Conservation (phyloP, 1,140 invertebrate species). For the Kradibia gibbosae region DNA sequence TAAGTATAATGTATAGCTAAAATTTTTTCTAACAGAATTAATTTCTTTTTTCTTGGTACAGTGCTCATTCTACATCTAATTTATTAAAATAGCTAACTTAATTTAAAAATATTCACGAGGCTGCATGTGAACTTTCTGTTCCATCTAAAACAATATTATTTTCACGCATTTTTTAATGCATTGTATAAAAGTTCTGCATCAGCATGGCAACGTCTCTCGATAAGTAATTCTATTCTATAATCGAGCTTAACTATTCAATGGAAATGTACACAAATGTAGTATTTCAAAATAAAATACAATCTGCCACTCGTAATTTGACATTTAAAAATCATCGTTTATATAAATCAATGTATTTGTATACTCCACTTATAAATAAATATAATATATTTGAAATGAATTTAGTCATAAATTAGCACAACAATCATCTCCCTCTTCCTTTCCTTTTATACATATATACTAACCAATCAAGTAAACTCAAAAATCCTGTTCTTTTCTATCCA, state of each 20-base stretch:
- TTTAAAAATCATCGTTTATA: slow-evolving; percentile 3
- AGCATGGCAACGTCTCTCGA: background rate
- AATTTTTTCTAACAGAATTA: too few species aligned
- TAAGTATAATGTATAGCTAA: too few species aligned
- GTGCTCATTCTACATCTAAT: too few species aligned
- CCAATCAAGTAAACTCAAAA: slow-evolving; percentile 4
- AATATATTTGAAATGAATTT: slow-evolving; percentile 24
- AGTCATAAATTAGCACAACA: slow-evolving; percentile 27
- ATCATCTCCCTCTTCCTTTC: background rate
- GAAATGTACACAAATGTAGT: slow-evolving; percentile 1
- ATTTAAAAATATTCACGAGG: too few species aligned
- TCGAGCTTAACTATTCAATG: background rate
- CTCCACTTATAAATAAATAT: slow-evolving; percentile 12
- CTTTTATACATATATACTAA: slow-evolving; percentile 6
- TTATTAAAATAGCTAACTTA: too few species aligned
- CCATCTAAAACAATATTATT: too few species aligned
- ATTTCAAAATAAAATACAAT: slow-evolving; percentile 30
- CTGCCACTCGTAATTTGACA: slow-evolving; percentile 4
- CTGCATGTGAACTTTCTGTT: too few species aligned
- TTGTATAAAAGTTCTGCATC: too few species aligned
- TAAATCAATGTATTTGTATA: slow-evolving; percentile 39
- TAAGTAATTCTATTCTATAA: background rate
- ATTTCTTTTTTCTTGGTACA: too few species aligned
- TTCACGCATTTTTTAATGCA: too few species aligned
- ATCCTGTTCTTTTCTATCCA: slow-evolving; percentile 15